A percentile compares a stretch with the other conserved stretches of the same genome.
phyloP scores from a whole-genome alignment of 1,140 invertebrate genomes.

The Bombus turneri region DNA sequence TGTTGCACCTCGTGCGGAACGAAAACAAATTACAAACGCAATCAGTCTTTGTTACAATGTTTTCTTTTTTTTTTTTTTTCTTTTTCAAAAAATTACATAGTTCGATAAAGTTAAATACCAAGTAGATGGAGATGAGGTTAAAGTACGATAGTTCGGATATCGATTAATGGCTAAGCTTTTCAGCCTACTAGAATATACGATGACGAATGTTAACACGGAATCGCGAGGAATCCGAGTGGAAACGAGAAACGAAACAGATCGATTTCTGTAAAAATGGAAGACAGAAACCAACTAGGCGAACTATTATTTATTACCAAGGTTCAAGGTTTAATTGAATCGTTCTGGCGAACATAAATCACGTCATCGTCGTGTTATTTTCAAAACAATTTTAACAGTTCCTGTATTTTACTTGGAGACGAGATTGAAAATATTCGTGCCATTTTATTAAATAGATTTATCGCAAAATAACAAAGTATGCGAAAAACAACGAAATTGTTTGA shows the following conservation, averaged over 20 bases:
- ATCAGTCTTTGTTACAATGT: too few species aligned
- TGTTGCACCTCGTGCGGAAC: too few species aligned
- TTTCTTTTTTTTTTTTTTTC: too few species aligned
- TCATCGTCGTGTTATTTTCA: conserved; percentile 1
- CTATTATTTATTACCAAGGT: background rate
- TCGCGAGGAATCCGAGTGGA: background rate
- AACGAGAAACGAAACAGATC: conserved; percentile 2
- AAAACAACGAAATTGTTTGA: background rate
- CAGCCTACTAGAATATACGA: too few species aligned
- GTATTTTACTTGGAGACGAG: background rate
- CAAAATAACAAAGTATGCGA: background rate
- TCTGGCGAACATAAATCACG: background rate
- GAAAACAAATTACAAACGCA: too few species aligned
- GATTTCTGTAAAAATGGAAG: background rate
- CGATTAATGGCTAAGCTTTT: too few species aligned
- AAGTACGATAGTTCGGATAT: background rate
- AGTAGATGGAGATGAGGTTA: too few species aligned
- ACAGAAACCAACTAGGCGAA: background rate
- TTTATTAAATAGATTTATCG: background rate
- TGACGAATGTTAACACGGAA: background rate
- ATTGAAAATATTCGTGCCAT: background rate
- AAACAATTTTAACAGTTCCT: background rate
- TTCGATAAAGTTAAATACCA: too few species aligned
- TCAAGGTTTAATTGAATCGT: conserved; percentile 5
- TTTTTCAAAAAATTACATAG: too few species aligned